These are phyloP conservation scores for Amblyornis subalaris DNA, from an alignment of 2,113 vertebrate species.

Conservation along the genomic window DNA sequence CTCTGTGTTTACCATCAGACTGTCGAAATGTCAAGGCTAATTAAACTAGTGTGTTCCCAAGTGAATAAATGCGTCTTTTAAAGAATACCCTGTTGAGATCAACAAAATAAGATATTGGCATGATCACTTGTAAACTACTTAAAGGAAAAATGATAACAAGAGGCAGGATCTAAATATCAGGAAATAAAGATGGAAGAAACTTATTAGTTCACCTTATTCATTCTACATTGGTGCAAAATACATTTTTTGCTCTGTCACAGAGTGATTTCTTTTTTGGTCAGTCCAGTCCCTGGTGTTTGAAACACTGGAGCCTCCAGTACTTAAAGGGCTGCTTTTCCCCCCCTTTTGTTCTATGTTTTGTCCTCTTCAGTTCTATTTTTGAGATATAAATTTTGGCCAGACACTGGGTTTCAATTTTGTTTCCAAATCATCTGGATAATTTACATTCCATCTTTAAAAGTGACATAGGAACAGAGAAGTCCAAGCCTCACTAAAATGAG, in stretches of 20 bases:
- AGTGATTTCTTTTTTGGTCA: not conserved
- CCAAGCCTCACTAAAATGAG: not conserved
- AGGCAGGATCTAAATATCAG: not conserved
- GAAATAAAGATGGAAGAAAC: not conserved
- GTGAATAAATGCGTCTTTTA: constrained; percentile 33
- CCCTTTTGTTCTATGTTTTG: not conserved
- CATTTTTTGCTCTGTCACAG: not conserved
- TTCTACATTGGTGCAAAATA: not conserved
- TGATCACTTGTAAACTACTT: not conserved
- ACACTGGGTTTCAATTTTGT: not conserved
- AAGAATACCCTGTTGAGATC: constrained; percentile 36
- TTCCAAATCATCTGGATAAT: not conserved
- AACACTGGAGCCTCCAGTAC: not conserved
- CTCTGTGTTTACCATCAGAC: constrained; percentile 37
- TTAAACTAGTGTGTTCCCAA: constrained; percentile 33
- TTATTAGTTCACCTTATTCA: not conserved
- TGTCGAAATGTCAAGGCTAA: constrained; percentile 51
- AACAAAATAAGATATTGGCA: constrained; percentile 26
- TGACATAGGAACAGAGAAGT: not conserved
- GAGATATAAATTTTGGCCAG: not conserved
- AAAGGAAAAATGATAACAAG: constrained; percentile 24
- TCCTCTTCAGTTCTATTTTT: not conserved
- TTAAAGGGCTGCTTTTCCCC: rapidly evolving
- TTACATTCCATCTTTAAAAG: not conserved
- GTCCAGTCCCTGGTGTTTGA: not conserved